phyloP scores from a whole-genome alignment of 1,140 invertebrate species.

The Papilio glaucus region DNA sequence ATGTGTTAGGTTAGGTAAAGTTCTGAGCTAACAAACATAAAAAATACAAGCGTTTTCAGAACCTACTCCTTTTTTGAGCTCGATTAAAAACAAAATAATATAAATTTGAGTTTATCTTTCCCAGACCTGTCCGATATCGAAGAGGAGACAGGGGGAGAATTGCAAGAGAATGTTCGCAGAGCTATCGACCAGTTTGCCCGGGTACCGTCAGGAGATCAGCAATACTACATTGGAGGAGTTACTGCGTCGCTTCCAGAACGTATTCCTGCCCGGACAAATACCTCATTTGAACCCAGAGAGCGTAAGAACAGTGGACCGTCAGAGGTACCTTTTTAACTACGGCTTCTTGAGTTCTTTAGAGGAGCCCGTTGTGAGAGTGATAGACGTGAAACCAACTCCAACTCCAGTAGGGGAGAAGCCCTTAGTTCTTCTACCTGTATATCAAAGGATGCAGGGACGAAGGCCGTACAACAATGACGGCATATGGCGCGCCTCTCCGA shows the following conservation, averaged over 20 bases:
- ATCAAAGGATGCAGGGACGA: slow-evolving; percentile 45
- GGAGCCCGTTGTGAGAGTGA: slow-evolving; percentile 53
- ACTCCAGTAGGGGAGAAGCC: slow-evolving; percentile 42
- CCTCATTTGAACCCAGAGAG: background rate
- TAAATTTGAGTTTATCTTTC: slow-evolving; percentile 46
- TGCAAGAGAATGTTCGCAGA: slow-evolving; percentile 58
- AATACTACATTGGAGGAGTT: slow-evolving; percentile 46
- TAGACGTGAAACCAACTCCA: slow-evolving; percentile 50
- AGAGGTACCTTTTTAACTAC: slow-evolving; percentile 56
- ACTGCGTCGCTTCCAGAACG: slow-evolving; percentile 51
- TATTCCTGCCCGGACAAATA: slow-evolving; percentile 44
- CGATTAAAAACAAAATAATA: too few relatives aligned
- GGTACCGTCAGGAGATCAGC: slow-evolving; percentile 43
- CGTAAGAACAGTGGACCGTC: slow-evolving; percentile 40
- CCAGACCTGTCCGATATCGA: slow-evolving; percentile 65
- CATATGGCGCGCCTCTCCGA: slow-evolving; percentile 45
- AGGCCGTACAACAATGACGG: slow-evolving; percentile 45
- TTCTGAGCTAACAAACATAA: too few relatives aligned
- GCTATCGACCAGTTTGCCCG: slow-evolving; percentile 45
- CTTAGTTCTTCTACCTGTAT: slow-evolving; percentile 59
- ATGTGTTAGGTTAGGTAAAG: too few relatives aligned
- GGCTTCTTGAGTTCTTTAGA: slow-evolving; percentile 53
- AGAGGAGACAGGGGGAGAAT: slow-evolving; percentile 48
- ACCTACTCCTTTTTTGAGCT: too few relatives aligned
- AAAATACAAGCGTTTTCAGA: too few relatives aligned